These are phyloP conservation scores for Dinocampus coccinellae DNA, from an alignment of 2,888 invertebrate genomes.

Conservation along the genomic window DNA sequence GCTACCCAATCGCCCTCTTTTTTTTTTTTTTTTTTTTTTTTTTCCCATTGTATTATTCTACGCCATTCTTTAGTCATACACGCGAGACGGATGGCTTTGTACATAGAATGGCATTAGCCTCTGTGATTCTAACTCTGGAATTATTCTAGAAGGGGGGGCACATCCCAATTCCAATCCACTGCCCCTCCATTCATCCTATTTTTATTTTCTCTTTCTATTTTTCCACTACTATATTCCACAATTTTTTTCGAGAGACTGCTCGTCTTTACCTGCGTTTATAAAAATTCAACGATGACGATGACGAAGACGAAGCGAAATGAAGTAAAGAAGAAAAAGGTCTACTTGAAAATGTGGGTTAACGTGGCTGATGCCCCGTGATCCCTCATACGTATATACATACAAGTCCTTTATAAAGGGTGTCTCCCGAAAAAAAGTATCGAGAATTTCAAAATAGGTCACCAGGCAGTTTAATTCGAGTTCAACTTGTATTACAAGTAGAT, in stretches of 20 bases:
- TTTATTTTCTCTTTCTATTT: slow-evolving; percentile 13
- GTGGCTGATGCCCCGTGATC: not conserved
- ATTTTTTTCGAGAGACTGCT: slow-evolving; percentile 15
- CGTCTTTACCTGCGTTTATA: slow-evolving; percentile 41
- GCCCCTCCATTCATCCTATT: slow-evolving; percentile 9
- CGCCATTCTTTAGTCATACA: slow-evolving; percentile 40
- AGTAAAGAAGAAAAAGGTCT: slow-evolving; percentile 37
- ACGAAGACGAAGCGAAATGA: not conserved
- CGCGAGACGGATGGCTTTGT: slow-evolving; percentile 40
- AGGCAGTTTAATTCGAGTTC: slow-evolving; percentile 19
- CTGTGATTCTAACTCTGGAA: slow-evolving; percentile 57
- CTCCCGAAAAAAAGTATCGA: slow-evolving; percentile 21
- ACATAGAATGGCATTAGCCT: slow-evolving; percentile 52
- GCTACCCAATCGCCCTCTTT: not conserved
- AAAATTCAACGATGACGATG: not conserved
- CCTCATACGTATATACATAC: not conserved
- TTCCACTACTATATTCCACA: not conserved
- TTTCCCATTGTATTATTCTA: slow-evolving; percentile 8
- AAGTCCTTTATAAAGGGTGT: slow-evolving; percentile 37
- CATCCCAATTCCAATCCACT: slow-evolving; percentile 36
- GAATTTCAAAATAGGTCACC: slow-evolving; percentile 29
- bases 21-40: no score
- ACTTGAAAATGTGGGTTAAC: slow-evolving; percentile 51
- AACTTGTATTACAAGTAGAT: slow-evolving; percentile 10
- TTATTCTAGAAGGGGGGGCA: slow-evolving; percentile 47